phyloP scores from a whole-genome alignment of 2,113 vertebrate genomes.

The Egretta garzetta region DNA sequence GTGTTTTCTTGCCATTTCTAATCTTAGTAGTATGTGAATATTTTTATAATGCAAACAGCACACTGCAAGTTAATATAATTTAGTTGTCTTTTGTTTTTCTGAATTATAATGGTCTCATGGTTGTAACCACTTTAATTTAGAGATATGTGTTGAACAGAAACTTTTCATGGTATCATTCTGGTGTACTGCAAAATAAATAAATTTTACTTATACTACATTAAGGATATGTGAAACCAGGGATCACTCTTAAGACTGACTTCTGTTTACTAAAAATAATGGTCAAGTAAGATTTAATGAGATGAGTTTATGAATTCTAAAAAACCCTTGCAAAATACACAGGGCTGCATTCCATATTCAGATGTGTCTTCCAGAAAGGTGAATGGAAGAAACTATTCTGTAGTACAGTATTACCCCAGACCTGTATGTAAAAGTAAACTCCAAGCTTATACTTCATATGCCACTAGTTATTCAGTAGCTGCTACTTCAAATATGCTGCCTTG shows the following conservation, averaged over 20 bases:
- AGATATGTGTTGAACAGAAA: neutral
- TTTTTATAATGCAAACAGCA: neutral
- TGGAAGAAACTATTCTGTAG: neutral
- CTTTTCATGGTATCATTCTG: neutral
- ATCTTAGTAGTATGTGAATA: neutral
- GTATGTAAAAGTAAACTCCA: neutral
- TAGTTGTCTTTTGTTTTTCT: neutral
- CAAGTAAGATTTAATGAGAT: neutral
- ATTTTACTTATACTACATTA: neutral
- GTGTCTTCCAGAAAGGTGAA: neutral
- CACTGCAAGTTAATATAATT: neutral
- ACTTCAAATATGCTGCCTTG: neutral
- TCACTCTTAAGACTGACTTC: neutral
- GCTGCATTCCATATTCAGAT: neutral
- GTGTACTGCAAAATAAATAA: neutral
- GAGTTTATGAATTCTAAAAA: neutral
- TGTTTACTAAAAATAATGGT: neutral
- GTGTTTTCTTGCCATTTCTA: neutral
- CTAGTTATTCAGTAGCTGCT: neutral
- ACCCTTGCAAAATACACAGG: neutral
- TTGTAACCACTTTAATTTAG: neutral
- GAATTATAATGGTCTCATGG: neutral
- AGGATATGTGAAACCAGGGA: neutral
- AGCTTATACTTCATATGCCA: neutral
- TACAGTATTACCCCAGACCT: neutral